phyloP scores from a whole-genome alignment of 2,888 invertebrate genomes.

The Aromia moschata region DNA sequence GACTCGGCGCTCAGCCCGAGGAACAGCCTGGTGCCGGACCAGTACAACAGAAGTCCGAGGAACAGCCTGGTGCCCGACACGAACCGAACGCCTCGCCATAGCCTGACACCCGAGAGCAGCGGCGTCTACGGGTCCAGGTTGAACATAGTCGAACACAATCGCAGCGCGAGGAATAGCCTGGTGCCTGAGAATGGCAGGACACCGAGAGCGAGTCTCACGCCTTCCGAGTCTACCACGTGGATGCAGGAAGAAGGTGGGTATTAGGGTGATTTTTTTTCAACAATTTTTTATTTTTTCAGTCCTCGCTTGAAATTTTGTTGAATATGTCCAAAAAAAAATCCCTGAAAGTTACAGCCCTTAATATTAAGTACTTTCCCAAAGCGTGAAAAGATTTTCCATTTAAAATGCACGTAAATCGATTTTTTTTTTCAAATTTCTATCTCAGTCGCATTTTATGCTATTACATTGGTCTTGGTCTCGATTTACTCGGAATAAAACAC shows the following conservation, averaged over 20 bases:
- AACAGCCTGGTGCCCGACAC: conserved; percentile 69
- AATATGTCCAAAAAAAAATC: no score
- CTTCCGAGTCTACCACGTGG: conserved; percentile 69
- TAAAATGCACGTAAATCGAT: no score
- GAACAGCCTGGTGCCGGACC: conserved; percentile 66
- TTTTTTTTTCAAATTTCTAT: no score
- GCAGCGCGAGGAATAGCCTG: conserved; percentile 67
- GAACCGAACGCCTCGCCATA: conserved; percentile 69
- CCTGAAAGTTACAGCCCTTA: no score
- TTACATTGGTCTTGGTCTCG: no score
- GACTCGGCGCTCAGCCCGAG: conserved; percentile 62
- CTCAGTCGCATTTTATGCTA: no score
- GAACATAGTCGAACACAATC: conserved; percentile 59
- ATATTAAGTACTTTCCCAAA: no score
- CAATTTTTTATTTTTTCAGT: no score
- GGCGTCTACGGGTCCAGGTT: conserved; percentile 60
- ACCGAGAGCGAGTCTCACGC: conserved; percentile 71
- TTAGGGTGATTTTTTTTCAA: no score
- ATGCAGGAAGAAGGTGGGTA: conserved; percentile 65
- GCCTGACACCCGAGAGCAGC: conserved; percentile 69
- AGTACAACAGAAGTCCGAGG: conserved; percentile 66
- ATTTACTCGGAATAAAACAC: no score
- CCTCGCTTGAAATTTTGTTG: no score
- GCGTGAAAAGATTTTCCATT: no score
- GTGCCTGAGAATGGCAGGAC: conserved; percentile 61